These are phyloP conservation scores for Melipona bicolor DNA, from an alignment of 2,888 invertebrate genomes.

Conservation along the genomic window DNA sequence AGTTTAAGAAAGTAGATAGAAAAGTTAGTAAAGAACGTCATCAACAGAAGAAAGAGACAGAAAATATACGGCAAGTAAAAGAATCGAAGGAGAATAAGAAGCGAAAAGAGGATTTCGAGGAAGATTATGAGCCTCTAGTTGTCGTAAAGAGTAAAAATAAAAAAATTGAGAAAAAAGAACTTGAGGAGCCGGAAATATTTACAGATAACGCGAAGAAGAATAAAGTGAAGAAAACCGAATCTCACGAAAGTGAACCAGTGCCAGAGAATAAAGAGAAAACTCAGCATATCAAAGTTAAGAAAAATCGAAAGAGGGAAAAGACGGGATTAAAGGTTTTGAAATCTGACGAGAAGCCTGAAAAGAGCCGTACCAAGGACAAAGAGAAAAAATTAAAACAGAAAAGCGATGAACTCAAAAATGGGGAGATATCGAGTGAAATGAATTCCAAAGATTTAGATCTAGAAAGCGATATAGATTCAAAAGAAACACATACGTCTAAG, in stretches of 20 bases:
- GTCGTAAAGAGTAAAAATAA: constrained; percentile 78
- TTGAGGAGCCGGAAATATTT: constrained; percentile 70
- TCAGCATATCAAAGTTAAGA: constrained; percentile 69
- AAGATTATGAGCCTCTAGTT: constrained; percentile 75
- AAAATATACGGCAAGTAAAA: constrained; percentile 64
- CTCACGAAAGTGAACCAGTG: constrained; percentile 71
- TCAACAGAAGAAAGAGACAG: constrained; percentile 70
- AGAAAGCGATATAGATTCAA: constrained; percentile 83
- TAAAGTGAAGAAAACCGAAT: constrained; percentile 75
- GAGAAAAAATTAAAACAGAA: constrained; percentile 85
- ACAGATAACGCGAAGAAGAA: constrained; percentile 74
- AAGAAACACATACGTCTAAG: constrained; percentile 77
- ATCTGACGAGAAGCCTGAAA: constrained; percentile 74
- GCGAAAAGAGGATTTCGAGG: constrained; percentile 80
- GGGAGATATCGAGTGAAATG: constrained; percentile 85
- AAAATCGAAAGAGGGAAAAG: constrained; percentile 73
- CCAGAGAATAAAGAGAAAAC: constrained; percentile 59
- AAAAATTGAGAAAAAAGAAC: constrained; percentile 78
- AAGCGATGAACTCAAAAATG: constrained; percentile 86
- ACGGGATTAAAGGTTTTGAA: constrained; percentile 68
- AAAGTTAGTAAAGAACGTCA: constrained; percentile 71
- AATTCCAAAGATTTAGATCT: constrained; percentile 85
- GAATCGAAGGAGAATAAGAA: constrained; percentile 78
- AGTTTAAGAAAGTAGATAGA: constrained; percentile 70
- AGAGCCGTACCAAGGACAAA: constrained; percentile 84